These are phyloP conservation scores for Proales similis DNA, from an alignment of 1,140 invertebrate genomes.

Conservation along the genomic window DNA sequence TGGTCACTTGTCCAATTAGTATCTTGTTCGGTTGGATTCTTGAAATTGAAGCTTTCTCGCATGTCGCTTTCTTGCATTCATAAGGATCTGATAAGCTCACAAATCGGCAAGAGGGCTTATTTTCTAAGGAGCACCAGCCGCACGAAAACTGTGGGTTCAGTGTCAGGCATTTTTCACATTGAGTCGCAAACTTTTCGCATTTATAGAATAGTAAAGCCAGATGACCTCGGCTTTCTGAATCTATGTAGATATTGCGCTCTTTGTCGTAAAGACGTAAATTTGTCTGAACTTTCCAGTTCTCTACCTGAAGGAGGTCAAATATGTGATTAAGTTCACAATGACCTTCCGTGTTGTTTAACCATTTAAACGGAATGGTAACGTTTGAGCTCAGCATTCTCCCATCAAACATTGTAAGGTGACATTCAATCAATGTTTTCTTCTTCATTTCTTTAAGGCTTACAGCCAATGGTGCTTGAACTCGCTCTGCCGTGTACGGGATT, in stretches of 20 bases:
- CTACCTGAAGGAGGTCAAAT: background rate
- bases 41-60: too few relatives aligned
- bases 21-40: too few relatives aligned
- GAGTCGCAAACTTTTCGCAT: background rate
- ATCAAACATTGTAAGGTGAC: background rate
- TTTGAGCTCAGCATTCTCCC: background rate
- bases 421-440: background rate
- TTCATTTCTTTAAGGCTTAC: background rate
- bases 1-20: too few relatives aligned
- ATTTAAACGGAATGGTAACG: background rate
- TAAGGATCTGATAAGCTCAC: too few relatives aligned
- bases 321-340: background rate
- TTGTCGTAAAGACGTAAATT: conserved; percentile 1
- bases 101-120: background rate
- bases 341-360: background rate
- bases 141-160: conserved; percentile 20
- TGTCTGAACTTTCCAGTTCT: conserved; percentile 20
- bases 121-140: conserved; percentile 1
- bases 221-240: conserved; percentile 3
- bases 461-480: conserved; percentile 13
- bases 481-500: conserved; percentile 19
- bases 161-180: conserved; percentile 26
- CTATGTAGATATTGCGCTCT: background rate
- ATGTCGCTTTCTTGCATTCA: too few relatives aligned
- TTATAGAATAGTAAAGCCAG: conserved; percentile 24